Percentiles rank a stretch among this genome's conserved stretches.
Conservation (phyloP, 2,888 invertebrate species). For the Magallana nippona region DNA sequence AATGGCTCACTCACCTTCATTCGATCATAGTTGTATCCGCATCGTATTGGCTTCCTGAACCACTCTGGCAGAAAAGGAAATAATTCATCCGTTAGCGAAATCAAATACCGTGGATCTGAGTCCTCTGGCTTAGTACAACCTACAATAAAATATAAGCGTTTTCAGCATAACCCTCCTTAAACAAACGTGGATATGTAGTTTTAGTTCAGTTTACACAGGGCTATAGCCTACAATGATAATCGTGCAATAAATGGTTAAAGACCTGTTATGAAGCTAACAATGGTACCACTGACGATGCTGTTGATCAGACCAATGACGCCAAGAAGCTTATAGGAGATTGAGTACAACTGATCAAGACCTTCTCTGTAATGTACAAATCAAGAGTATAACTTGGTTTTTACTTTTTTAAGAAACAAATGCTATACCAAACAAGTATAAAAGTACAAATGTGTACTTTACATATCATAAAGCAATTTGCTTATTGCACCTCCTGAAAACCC, state of each 20-base stretch:
- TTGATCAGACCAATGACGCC: slow-evolving; percentile 58
- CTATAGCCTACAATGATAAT: too few relatives aligned
- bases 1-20: slow-evolving; percentile 30
- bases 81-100: slow-evolving; percentile 57
- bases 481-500: too few relatives aligned
- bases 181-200: too few relatives aligned
- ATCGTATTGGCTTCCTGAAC: slow-evolving; percentile 50
- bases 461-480: too few relatives aligned
- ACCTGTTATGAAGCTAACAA: slow-evolving; percentile 63
- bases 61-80: slow-evolving; percentile 56
- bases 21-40: slow-evolving; percentile 53
- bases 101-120: slow-evolving; percentile 52
- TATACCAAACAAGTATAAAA: too few relatives aligned
- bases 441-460: too few relatives aligned
- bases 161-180: too few relatives aligned
- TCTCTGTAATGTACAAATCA: slow-evolving; percentile 46
- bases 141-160: neutral
- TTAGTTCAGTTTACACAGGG: too few relatives aligned
- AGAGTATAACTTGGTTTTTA: too few relatives aligned
- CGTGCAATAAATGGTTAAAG: too few relatives aligned
- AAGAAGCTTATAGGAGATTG: slow-evolving; percentile 62
- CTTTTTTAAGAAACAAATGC: too few relatives aligned
- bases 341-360: slow-evolving; percentile 59
- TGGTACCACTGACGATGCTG: slow-evolving; percentile 54
- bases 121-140: slow-evolving; percentile 54